Evolutionary conservation across 2,797 vertebrate genomes (phyloP).

Genomic region (Pangasius macronema): DNA sequence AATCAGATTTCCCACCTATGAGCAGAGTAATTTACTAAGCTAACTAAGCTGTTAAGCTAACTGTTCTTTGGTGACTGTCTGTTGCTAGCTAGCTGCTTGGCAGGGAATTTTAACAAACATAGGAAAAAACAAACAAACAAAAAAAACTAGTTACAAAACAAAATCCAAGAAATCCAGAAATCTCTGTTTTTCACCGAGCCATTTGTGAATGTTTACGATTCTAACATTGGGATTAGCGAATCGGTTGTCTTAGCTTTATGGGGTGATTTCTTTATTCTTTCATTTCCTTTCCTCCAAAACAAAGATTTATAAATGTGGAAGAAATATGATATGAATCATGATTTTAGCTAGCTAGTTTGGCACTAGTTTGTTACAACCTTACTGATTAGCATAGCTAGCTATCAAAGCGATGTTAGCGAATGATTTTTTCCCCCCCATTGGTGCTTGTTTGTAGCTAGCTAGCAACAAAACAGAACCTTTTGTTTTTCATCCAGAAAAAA

Average conservation of each 20-base stretch:
- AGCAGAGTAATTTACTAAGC: neutral
- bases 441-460: neutral
- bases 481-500: neutral
- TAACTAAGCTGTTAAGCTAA: neutral
- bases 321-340: neutral
- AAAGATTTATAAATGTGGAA: neutral
- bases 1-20: neutral
- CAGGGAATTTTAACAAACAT: neutral
- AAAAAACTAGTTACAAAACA: too few relatives aligned
- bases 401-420: neutral
- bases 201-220: neutral
- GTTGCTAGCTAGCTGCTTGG: constrained; percentile 8
- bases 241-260: neutral
- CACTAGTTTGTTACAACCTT: neutral
- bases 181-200: neutral
- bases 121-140: neutral
- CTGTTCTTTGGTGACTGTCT: neutral
- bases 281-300: neutral
- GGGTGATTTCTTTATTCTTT: neutral
- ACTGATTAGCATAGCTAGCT: neutral
- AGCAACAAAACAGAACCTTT: neutral
- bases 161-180: neutral
- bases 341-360: neutral
- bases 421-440: neutral
- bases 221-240: neutral